Base-by-base conservation (phyloP, 37 sponge, comb jelly and placozoan species). In the Dysidea cf. avara region DNA sequence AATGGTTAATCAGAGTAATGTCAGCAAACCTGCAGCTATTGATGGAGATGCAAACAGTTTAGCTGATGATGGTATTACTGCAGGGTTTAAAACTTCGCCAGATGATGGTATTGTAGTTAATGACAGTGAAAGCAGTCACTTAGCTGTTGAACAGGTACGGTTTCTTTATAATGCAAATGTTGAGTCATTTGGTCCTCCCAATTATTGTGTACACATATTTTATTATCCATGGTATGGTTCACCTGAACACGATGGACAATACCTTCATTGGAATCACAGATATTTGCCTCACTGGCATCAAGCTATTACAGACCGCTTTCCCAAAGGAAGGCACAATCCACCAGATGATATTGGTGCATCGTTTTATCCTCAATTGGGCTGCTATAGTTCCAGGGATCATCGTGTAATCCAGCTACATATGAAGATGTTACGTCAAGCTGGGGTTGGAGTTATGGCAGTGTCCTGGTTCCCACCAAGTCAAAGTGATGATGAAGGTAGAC, bases 141-240 rank as follows among this genome's bases (percentile, higher is more conserved):
- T n/a, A n/a, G n/a, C n/a, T n/a, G n/a, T n/a, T n/a, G n/a, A n/a
- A n/a, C n/a, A n/a, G n/a, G n/a, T n/a, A n/a, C n/a, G n/a, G n/a
- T n/a, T n/a, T n/a, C n/a, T n/a, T n/a, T n/a, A n/a, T n/a, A n/a
- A n/a, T n/a, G n/a, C n/a, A n/a, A n/a, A n/a, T n/a, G n/a, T n/a
- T n/a, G n/a, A n/a, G n/a, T n/a, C n/a, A n/a, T n/a, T n/a, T n/a
- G n/a, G n/a, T n/a, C 66, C 34, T 28, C 83, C 83, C 21, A 86
- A 76, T 22, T 81, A 85, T 61, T 78, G 81, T 56, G 34, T 86
- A 2, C 95, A 94, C 56, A 73, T 63, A 13, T 94, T 94, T 40
- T 94, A 94, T 67, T 94, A 94, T 69, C 39, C 81, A 36, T 94
- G 95, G 95, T 94, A 82, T 49, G 91, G 83, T 3, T 79, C 51